phyloP scores from a whole-genome alignment of 2,797 vertebrate genomes.

The Parauchenoglanis ngamensis region DNA sequence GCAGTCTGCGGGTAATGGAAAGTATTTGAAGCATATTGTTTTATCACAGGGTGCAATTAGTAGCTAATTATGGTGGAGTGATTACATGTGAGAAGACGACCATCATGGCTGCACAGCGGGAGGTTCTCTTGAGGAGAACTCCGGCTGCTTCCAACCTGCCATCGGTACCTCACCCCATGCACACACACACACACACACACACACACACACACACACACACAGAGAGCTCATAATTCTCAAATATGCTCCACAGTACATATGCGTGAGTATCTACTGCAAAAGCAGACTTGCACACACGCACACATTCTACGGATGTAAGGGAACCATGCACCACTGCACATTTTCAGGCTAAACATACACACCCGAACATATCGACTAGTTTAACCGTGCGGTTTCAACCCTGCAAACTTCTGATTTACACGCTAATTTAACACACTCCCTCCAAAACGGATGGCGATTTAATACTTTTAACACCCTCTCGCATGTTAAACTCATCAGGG shows the following conservation, averaged over 20 bases:
- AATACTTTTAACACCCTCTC: slow-evolving; percentile 55
- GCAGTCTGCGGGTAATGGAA: slow-evolving; percentile 64
- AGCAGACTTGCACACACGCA: not conserved
- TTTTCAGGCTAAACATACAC: not conserved
- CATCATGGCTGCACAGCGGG: slow-evolving; percentile 70
- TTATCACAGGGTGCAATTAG: slow-evolving; percentile 78
- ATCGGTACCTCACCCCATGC: not conserved
- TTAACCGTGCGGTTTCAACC: not conserved
- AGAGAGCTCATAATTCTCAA: slow-evolving; percentile 9
- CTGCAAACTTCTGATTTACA: not conserved
- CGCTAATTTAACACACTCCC: not conserved
- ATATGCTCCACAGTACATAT: not conserved
- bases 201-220: not conserved
- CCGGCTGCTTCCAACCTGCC: slow-evolving; percentile 57
- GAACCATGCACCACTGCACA: not conserved
- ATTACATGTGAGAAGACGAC: slow-evolving; percentile 79
- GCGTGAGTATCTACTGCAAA: not conserved
- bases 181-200: not conserved
- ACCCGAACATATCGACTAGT: not conserved
- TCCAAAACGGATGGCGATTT: slow-evolving; percentile 13
- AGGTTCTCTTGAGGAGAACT: slow-evolving; percentile 64
- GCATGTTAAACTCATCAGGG: slow-evolving; percentile 73
- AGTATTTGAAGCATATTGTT: slow-evolving; percentile 64
- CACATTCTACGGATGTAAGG: not conserved
- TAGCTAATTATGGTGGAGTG: slow-evolving; percentile 81